phyloP scores from a whole-genome alignment of 2,113 vertebrate genomes.

The Podocnemis expansa region DNA sequence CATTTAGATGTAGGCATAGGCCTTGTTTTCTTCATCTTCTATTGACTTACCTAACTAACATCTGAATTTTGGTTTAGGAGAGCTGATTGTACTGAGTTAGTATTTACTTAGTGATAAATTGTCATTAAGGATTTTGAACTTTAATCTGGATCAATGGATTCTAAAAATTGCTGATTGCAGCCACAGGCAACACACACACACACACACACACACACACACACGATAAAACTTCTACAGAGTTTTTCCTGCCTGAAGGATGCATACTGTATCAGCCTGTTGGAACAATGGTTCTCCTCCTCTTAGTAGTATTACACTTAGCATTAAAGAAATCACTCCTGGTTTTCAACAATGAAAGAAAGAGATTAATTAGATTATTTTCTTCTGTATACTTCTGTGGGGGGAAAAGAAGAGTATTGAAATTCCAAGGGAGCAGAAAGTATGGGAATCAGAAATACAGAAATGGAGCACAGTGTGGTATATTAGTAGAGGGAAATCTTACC shows the following conservation, averaged over 20 bases:
- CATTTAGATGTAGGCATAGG: no score
- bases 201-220: no score
- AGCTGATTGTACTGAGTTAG: conserved; percentile 70
- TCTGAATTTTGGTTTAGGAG: conserved; percentile 66
- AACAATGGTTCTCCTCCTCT: not conserved
- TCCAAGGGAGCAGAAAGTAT: not conserved
- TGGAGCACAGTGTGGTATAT: not conserved
- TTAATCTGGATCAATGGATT: conserved; percentile 76
- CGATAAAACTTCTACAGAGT: not conserved
- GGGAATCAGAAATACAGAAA: not conserved
- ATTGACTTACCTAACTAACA: conserved; percentile 63
- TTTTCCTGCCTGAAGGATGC: not conserved
- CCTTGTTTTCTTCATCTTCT: conserved; percentile 70
- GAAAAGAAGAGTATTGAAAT: not conserved
- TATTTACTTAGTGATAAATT: conserved; percentile 71
- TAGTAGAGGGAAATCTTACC: not conserved
- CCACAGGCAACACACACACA: conserved; percentile 69
- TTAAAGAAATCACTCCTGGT: not conserved
- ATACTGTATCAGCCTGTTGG: not conserved
- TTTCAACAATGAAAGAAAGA: not conserved
- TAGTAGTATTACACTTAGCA: accelerated
- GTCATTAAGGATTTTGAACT: conserved; percentile 78
- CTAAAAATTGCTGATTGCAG: conserved; percentile 68
- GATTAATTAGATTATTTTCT: not conserved
- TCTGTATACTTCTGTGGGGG: not conserved